These are phyloP conservation scores for Camponotus floridanus DNA, from an alignment of 1,140 invertebrate species.

Conservation along the genomic window DNA sequence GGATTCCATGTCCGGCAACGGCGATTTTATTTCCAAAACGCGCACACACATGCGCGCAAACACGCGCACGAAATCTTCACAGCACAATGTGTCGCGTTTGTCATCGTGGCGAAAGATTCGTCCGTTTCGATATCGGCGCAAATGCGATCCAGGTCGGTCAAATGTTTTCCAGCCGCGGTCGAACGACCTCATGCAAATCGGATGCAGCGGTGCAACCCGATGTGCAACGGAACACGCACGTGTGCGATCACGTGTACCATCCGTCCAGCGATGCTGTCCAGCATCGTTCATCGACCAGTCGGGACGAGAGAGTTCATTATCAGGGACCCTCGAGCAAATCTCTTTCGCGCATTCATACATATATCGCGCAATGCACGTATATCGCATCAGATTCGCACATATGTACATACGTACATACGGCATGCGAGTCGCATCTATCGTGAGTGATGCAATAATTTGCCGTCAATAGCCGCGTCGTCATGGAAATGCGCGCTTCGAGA, in stretches of 20 bases:
- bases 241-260: conserved; percentile 53
- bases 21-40: conserved; percentile 44
- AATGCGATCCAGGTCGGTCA: conserved; percentile 32
- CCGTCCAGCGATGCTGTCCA: conserved; percentile 1
- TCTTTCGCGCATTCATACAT: neutral
- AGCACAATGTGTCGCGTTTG: conserved; percentile 3
- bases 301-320: conserved; percentile 61
- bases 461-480: neutral
- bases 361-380: neutral
- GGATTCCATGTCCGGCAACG: conserved; percentile 4
- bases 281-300: conserved; percentile 12
- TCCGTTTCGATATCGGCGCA: conserved; percentile 7
- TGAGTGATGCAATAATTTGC: conserved; percentile 46
- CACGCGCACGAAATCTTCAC: neutral
- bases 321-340: conserved; percentile 57
- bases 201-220: conserved; percentile 37
- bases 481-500: conserved; percentile 14
- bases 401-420: neutral
- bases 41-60: neutral
- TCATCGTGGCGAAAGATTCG: conserved; percentile 17
- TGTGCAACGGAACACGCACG: neutral
- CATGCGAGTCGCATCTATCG: conserved; percentile 6
- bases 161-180: conserved; percentile 47
- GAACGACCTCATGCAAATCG: conserved; percentile 48
- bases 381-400: neutral